These are phyloP conservation scores for Volucella zonaria DNA, from an alignment of 2,888 invertebrate species.

Conservation along the genomic window DNA sequence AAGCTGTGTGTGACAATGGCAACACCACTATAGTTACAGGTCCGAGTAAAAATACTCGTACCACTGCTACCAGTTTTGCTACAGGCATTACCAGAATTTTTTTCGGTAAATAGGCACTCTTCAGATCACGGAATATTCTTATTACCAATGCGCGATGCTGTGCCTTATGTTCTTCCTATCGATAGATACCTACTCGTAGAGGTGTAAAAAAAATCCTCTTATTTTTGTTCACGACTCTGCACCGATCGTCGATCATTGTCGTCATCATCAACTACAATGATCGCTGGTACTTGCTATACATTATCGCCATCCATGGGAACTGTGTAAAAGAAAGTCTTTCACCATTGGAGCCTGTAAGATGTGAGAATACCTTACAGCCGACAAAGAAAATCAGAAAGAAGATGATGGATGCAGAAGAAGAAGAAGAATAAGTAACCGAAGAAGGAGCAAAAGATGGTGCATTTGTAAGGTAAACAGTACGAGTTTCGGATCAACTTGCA, in stretches of 20 bases:
- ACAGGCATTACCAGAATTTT: constrained; percentile 45
- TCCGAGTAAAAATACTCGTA: too few relatives aligned
- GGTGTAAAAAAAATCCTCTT: constrained; percentile 48
- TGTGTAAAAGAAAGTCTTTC: constrained; percentile 74
- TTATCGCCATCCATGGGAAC: constrained; percentile 69
- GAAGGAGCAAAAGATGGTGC: constrained; percentile 24
- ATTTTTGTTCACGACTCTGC: constrained; percentile 58
- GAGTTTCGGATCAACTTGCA: constrained; percentile 60
- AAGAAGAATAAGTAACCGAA: constrained; percentile 9
- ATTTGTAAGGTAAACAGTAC: constrained; percentile 42
- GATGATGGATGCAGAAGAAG: constrained; percentile 8
- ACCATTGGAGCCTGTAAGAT: constrained; percentile 53
- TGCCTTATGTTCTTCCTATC: constrained; percentile 41
- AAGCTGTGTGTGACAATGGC: too few relatives aligned
- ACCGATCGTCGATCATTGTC: constrained; percentile 64
- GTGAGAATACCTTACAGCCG: constrained; percentile 61
- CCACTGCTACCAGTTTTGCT: constrained; percentile 19
- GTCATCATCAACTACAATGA: constrained; percentile 46
- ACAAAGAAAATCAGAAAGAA: constrained; percentile 55
- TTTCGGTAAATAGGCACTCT: constrained; percentile 52
- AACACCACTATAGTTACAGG: too few relatives aligned
- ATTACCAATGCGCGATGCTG: constrained; percentile 23
- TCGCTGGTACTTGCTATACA: constrained; percentile 22
- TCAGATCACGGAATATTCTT: constrained; percentile 38
- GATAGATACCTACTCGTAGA: constrained; percentile 32